Evolutionary conservation across 2,888 invertebrate species (phyloP), one percentile per base, ranked within the genome.

Genomic region (Eudemis profundana): DNA sequence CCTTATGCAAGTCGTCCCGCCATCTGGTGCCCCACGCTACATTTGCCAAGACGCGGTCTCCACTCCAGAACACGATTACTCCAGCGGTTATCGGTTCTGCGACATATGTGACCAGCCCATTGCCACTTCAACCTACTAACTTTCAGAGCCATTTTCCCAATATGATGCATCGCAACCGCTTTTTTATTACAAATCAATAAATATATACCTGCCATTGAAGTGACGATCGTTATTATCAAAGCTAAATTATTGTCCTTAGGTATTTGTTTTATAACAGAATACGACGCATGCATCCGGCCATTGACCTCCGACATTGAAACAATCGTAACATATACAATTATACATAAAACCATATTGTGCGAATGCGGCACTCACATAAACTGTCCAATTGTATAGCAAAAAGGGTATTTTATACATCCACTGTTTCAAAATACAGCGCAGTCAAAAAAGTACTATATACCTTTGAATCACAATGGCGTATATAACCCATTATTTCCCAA

Each of bases 351-450:
- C 7, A 33, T 33, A 33, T 10, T 33, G 33, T 8, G 33, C 5
- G 33, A 33, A 33, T 10, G 33, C 7, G 33, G 10, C 10, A 33
- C 33, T 33, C 33, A 33, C 29, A 44, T 27, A 54, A 4, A 23
- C 17, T 23, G 27, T 27, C 42, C 1, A 27, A 10, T 56, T 12
- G 36, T 44, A 56, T 56, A 27, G 27, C 27, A 29, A 54, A 56
- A 27, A 29, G 56, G 56, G 27, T 44, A 29, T 56, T n/a, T n/a
- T 44, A 54, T 23, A 29, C 42, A 4, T 12, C 29, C 10, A 33
- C 8, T 33, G 33, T 33, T 33, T 33, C 8, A 23, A 5, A 23
- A 23, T 23, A 33, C 8, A 8, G 8, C 33, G 2, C 33, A 33
- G 33, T 33, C 2, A 8, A 33, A 33, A 33, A 10, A 8, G 10